Evolutionary conservation across 2,113 vertebrate genomes (phyloP), one percentile per base, ranked within the genome.

Genomic region (Neoarius graeffei): DNA sequence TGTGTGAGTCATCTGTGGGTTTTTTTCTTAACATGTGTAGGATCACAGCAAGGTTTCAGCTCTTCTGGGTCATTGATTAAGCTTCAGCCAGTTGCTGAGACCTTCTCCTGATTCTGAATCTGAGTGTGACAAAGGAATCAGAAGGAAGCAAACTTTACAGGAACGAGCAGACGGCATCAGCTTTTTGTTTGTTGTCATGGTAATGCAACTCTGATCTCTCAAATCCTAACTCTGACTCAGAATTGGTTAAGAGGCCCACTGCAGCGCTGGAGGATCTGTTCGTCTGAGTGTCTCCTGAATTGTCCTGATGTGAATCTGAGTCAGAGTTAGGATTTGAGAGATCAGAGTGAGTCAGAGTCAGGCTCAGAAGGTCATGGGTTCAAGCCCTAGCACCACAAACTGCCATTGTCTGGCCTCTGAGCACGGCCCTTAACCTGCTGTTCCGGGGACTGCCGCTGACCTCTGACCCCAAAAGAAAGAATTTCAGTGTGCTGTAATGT

Each of bases 181-280:
- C 6, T 25, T 77, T 77, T 52, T 57, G 50, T 17, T 77, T n/a
- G 74, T 77, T n/a, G 74, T 77, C 74, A 77, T 77, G 74, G 74
- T 52, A 54, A 74, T 35, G 0, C 23, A 74, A 77, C 23, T 11
- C 14, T 77, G 10, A 52, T 77, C 20, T 52, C n/a, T n/a, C n/a
- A n/a, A n/a, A n/a, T n/a, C n/a, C n/a, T n/a, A n/a, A n/a, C n/a
- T n/a, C n/a, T n/a, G n/a, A n/a, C n/a, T n/a, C n/a, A n/a, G n/a
- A n/a, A n/a, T n/a, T 1, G 48, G 74, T n/a, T 14, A 14, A 14
- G 74, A n/a, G 23, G 5, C 48, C 74, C 48, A n/a, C 74, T 15
- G 48, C 4, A 54, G 48, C 11, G 48, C 74, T 77, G 74, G 74
- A 7, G n/a, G 74, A 77, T 77, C 74, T 54, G 74, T 3, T 23